Percentiles rank a stretch among this genome's conserved stretches.
Evolutionary conservation across 2,113 vertebrate species (phyloP).

Genomic region (Bufo gargarizans): DNA sequence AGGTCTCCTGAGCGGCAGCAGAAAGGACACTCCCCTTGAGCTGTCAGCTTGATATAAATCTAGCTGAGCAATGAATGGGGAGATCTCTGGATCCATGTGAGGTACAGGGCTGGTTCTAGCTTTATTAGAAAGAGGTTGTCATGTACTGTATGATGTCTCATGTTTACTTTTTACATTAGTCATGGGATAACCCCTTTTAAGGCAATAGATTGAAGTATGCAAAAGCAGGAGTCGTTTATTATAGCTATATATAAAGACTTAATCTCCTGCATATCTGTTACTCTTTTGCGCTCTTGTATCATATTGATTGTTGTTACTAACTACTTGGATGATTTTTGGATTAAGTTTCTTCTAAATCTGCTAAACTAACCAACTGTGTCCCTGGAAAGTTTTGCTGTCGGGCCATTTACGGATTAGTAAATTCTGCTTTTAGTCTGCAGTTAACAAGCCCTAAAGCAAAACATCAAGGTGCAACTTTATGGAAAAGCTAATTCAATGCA

Average conservation of each 20-base stretch:
- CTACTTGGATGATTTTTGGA: neutral
- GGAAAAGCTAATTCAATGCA: conserved; percentile 48
- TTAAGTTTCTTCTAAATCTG: neutral
- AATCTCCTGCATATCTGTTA: neutral
- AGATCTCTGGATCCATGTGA: too few relatives aligned
- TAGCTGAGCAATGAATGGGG: too few relatives aligned
- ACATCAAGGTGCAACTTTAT: conserved; percentile 49
- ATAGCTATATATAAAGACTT: neutral
- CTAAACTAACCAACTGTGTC: neutral
- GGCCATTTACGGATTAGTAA: conserved; percentile 34
- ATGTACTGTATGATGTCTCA: too few relatives aligned
- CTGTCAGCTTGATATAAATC: too few relatives aligned
- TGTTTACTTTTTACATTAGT: too few relatives aligned
- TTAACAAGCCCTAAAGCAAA: conserved; percentile 46
- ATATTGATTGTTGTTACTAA: neutral
- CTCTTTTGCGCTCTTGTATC: neutral
- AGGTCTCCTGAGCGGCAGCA: too few relatives aligned
- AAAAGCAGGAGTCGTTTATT: too few relatives aligned
- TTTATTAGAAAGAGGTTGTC: too few relatives aligned
- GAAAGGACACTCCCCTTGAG: too few relatives aligned
- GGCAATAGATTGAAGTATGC: too few relatives aligned
- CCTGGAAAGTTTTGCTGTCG: neutral
- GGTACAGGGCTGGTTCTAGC: too few relatives aligned
- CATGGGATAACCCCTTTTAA: too few relatives aligned
- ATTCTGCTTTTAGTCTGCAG: conserved; percentile 24